Conservation (phyloP, 2,113 vertebrate genomes). For the Callopanchax toddi region DNA sequence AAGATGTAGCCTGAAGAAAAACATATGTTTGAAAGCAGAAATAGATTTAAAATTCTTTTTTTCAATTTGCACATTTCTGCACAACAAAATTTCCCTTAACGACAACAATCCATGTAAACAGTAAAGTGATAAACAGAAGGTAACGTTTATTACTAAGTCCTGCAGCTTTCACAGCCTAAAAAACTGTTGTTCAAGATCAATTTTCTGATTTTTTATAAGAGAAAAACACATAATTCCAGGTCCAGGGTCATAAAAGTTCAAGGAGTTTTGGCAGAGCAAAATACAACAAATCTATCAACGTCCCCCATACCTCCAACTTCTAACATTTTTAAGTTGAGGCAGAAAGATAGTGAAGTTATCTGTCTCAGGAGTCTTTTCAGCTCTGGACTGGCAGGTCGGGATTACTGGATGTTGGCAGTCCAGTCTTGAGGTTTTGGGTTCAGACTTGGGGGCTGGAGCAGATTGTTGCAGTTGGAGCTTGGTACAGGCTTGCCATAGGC, state of each 20-base stretch:
- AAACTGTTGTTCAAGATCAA: too few relatives aligned
- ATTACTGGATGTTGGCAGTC: conserved; percentile 12
- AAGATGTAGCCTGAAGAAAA: too few relatives aligned
- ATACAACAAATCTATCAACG: neutral
- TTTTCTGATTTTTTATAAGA: too few relatives aligned
- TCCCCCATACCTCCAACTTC: neutral
- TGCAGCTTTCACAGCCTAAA: too few relatives aligned
- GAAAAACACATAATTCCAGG: neutral
- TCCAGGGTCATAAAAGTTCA: neutral
- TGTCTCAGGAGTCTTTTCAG: neutral
- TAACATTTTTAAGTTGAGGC: neutral
- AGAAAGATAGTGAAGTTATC: conserved; percentile 7
- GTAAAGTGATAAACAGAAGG: too few relatives aligned
- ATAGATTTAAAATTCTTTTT: too few relatives aligned
- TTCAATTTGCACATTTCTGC: too few relatives aligned
- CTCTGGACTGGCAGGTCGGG: conserved; percentile 4
- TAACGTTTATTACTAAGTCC: too few relatives aligned
- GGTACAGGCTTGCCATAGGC: conserved; percentile 77
- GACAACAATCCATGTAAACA: too few relatives aligned
- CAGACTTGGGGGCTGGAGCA: conserved; percentile 22
- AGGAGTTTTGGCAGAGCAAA: neutral
- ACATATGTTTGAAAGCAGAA: too few relatives aligned
- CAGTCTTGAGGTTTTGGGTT: conserved; percentile 14
- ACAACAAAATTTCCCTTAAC: too few relatives aligned
- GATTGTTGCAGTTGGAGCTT: conserved; percentile 38